A percentile compares a stretch with the other conserved stretches of the same genome.
phyloP scores from a whole-genome alignment of 2,113 vertebrate species.

The Podiceps cristatus region DNA sequence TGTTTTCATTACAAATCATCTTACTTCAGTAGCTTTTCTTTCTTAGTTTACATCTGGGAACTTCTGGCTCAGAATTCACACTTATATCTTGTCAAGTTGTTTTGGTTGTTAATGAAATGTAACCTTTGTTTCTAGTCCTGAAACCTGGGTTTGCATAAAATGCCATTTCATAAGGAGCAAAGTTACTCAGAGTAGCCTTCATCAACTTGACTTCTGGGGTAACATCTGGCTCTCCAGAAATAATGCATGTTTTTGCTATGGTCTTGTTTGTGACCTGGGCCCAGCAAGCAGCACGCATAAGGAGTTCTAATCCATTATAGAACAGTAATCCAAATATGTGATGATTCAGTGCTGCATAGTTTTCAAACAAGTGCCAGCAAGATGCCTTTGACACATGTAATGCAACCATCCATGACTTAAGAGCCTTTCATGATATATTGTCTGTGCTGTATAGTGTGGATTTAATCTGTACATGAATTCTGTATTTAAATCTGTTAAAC shows the following conservation, averaged over 20 bases:
- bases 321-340: not conserved
- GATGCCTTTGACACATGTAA: not conserved
- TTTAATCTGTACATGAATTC: not conserved
- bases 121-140: not conserved
- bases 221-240: not conserved
- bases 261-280: not conserved
- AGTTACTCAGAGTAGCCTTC: not conserved
- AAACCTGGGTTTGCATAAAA: not conserved
- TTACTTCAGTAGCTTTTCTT: not conserved
- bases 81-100: not conserved
- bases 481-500: constrained; percentile 2
- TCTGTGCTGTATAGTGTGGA: not conserved
- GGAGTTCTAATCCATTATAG: not conserved
- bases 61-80: not conserved
- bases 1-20: not conserved
- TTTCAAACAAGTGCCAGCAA: not conserved
- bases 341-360: not conserved
- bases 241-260: not conserved
- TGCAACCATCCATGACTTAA: not conserved
- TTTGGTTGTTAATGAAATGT: not conserved
- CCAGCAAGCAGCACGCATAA: not conserved
- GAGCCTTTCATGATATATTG: not conserved
- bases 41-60: not conserved
- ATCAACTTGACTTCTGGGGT: not conserved
- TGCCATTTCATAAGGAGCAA: not conserved